Evolutionary conservation across 2,888 invertebrate genomes (phyloP), one percentile per base, ranked within the genome.

Genomic region (Orchesellides sinensis): DNA sequence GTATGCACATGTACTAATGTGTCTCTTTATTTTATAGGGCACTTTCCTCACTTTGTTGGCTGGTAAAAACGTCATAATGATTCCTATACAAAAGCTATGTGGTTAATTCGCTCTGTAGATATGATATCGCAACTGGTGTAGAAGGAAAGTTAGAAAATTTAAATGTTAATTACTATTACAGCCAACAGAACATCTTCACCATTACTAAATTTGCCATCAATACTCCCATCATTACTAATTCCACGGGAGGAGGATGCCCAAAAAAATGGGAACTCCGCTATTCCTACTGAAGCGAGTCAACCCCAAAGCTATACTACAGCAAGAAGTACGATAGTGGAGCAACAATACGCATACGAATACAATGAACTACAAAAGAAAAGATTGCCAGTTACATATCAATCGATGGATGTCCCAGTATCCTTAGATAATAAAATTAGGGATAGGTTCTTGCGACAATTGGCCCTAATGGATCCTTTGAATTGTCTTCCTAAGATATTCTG

Each of bases 401-500:
- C 63, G 14, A 21, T 70, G 14, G 56, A 83, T 32, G 65, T 80
- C 2, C 75, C 80, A 10, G 17, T 63, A 3, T 78, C 80, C 1
- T 35, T 83, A 17, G 85, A 85, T 35, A 77, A 66, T 29, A 52
- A 65, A 47, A 54, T 85, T 32, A 47, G 85, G 19, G 84, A 85
- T 17, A 63, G 73, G 21, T 84, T 85, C 45, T 69, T 85, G 0
- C 63, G 61, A 4, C 82, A 84, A 32, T 40, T 85, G 21, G 85
- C 83, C 3, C 35, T 82, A 32, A 84, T 85, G 82, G 85, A 85
- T 63, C 84, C 84, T 5, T 45, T 85, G 3, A 75, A 84, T 72
- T 85, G 85, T 40, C 73, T 85, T 14, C 85, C 85, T 0, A 85
- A 84, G 65, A 83, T 84, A 23, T 85, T 85, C 25, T 85, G 85